These are phyloP conservation scores for Anarhynchus alexandrinus DNA, from an alignment of 2,113 vertebrate genomes.

Conservation along the genomic window DNA sequence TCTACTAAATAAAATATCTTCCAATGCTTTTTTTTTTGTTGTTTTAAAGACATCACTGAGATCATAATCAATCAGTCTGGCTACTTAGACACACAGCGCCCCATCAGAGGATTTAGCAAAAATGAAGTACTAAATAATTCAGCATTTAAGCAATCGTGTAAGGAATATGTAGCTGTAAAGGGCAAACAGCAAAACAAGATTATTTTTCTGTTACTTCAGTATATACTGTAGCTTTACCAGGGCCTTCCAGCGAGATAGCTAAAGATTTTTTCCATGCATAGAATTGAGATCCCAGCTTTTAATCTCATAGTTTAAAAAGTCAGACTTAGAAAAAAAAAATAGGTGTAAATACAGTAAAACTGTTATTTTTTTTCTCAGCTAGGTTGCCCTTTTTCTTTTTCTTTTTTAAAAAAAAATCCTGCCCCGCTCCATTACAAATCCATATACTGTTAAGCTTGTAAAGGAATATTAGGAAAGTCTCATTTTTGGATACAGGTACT, in stretches of 20 bases:
- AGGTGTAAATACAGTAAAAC: too few species aligned
- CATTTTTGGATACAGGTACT: not conserved
- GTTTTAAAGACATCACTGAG: not conserved
- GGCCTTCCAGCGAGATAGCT: not conserved
- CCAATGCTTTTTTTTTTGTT: not conserved
- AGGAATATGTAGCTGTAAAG: not conserved
- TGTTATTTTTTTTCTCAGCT: not conserved
- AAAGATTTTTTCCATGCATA: not conserved
- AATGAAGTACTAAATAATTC: constrained; percentile 41
- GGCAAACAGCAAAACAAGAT: not conserved
- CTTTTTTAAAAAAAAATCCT: not conserved
- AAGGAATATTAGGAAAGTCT: not conserved
- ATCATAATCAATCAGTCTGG: constrained; percentile 13
- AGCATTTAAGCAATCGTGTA: not conserved
- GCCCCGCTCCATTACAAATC: not conserved
- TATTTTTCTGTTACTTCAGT: not conserved
- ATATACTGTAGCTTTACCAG: not conserved
- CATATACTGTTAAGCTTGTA: not conserved
- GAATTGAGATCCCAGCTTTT: not conserved
- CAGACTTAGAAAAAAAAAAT: not conserved
- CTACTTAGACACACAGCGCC: not conserved
- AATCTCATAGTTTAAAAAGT: not conserved
- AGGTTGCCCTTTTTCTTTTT: too few species aligned
- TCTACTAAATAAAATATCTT: constrained; percentile 14
- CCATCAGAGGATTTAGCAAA: not conserved